A percentile compares a stretch with the other conserved stretches of the same genome.
Evolutionary conservation across 1,140 invertebrate genomes (phyloP).

Genomic region (Diachasma alloeum): DNA sequence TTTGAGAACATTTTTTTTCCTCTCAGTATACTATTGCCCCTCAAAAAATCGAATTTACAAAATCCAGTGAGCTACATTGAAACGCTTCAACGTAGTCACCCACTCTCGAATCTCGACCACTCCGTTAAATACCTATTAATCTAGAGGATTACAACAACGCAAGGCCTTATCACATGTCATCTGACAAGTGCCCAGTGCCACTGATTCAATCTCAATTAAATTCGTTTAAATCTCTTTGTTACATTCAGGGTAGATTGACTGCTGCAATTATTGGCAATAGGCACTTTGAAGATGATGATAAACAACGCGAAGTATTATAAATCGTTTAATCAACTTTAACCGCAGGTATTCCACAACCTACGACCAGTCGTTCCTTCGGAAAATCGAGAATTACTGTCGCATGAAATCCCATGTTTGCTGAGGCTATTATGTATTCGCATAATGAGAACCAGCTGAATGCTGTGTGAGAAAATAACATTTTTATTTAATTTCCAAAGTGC

Average conservation of each 20-base stretch:
- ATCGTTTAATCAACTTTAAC: conserved; percentile 55
- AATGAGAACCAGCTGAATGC: conserved; percentile 94
- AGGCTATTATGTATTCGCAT: conserved; percentile 90
- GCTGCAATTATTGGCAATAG: conserved; percentile 45
- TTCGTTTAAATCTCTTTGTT: conserved; percentile 1
- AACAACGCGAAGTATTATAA: not conserved
- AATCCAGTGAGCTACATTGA: not conserved
- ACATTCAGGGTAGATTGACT: conserved; percentile 18
- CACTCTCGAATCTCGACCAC: not conserved
- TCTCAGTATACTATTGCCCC: not conserved
- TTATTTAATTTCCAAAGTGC: conserved; percentile 17
- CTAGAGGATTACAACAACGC: conserved; percentile 19
- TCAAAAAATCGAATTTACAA: not conserved
- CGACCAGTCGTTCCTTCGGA: conserved; percentile 80
- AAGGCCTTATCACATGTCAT: conserved; percentile 30
- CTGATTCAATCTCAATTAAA: conserved; percentile 7
- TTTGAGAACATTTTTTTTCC: too few species aligned
- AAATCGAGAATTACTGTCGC: conserved; percentile 87
- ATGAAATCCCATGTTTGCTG: conserved; percentile 91
- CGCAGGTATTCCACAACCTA: conserved; percentile 68
- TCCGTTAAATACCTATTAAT: conserved; percentile 20
- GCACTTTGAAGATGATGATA: conserved; percentile 50
- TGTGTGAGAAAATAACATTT: conserved; percentile 55
- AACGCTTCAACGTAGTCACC: conserved; percentile 10
- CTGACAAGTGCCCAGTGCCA: conserved; percentile 32